These are phyloP conservation scores for Anthopleura xanthogrammica DNA, from an alignment of 92 coral and sea anemone species.

Conservation along the genomic window DNA sequence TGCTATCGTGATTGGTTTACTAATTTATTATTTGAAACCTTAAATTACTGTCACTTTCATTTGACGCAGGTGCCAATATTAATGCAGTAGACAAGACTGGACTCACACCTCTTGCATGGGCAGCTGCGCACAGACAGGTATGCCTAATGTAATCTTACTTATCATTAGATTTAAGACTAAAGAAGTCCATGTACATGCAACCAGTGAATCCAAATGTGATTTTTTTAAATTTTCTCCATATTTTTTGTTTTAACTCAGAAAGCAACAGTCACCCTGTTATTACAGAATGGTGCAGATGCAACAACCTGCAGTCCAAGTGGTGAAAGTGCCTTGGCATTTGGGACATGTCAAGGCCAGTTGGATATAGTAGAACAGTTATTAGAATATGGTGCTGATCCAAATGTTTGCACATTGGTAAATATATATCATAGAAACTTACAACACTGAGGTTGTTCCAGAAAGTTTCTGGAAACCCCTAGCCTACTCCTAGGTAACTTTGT, in stretches of 20 bases:
- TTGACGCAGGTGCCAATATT: conserved; percentile 66
- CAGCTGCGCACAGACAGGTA: conserved; percentile 99
- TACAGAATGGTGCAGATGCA: conserved; percentile 92
- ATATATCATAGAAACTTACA: background rate
- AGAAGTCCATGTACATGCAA: no score
- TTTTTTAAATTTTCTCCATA: background rate
- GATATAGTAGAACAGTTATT: conserved; percentile 88
- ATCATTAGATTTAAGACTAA: no score
- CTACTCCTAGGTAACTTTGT: no score
- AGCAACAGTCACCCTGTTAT: conserved; percentile 81
- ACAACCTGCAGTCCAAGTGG: conserved; percentile 84
- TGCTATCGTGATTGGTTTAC: no score
- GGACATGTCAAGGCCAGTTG: conserved; percentile 95
- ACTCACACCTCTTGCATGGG: conserved; percentile 97
- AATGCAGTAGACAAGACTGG: conserved; percentile 95
- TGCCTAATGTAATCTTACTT: background rate
- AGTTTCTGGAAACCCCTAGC: no score
- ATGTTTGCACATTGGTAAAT: conserved; percentile 73
- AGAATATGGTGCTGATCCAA: conserved; percentile 90
- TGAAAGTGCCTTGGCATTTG: conserved; percentile 90
- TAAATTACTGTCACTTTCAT: background rate
- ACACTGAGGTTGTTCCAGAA: no score
- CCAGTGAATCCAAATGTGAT: no score
- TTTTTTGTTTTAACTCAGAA: conserved; percentile 49
- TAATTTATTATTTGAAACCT: no score